Percentiles rank a stretch among this genome's conserved stretches.
Conservation (phyloP, 2,797 vertebrate species). For the Sylvia borin region DNA sequence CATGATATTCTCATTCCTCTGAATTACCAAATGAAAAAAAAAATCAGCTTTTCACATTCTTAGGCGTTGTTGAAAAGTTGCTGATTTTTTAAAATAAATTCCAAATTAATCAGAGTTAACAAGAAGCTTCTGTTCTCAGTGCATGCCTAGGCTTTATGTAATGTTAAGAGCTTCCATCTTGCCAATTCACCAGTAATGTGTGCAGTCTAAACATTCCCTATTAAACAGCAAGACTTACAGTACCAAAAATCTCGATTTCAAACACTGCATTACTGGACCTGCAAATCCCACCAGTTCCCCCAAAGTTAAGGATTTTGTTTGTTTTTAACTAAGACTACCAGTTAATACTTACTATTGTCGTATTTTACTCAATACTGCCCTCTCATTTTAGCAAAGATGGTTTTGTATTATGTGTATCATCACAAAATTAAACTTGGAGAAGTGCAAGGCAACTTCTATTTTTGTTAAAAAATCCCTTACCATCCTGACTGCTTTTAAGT, state of each 20-base stretch:
- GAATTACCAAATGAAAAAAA: not conserved
- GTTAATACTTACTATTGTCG: not conserved
- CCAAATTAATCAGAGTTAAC: not conserved
- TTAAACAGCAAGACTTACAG: not conserved
- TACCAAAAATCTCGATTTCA: not conserved
- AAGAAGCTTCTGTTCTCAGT: not conserved
- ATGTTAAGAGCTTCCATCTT: not conserved
- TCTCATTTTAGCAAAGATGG: not conserved
- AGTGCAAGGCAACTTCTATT: slow-evolving; percentile 64
- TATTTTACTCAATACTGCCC: not conserved
- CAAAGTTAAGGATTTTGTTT: not conserved
- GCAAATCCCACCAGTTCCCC: not conserved
- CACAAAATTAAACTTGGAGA: slow-evolving; percentile 50
- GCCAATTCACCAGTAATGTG: not conserved
- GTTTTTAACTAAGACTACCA: not conserved
- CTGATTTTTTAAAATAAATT: not conserved
- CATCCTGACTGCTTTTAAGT: slow-evolving; percentile 99
- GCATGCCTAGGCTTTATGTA: not conserved
- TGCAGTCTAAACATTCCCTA: not conserved
- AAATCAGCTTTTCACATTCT: not conserved
- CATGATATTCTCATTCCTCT: not conserved
- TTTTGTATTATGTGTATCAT: not conserved
- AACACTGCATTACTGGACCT: not conserved
- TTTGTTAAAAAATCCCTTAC: slow-evolving; percentile 82
- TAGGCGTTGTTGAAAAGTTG: not conserved